Evolutionary conservation across 2,113 vertebrate species (phyloP).

Genomic region (Cnemophilus loriae): DNA sequence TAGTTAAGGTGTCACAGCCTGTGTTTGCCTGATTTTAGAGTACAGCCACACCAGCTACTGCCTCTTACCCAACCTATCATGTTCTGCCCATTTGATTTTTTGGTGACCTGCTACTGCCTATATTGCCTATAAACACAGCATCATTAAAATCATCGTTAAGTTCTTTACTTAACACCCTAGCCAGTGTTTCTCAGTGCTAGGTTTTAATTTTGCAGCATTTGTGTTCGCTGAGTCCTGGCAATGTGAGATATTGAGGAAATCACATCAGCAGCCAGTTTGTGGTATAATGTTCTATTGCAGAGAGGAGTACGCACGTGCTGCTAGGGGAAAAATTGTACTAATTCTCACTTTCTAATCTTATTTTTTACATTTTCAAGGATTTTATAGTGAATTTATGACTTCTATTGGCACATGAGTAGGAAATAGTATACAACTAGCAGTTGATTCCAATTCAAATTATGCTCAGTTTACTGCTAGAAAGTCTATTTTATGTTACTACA

Average conservation of each 20-base stretch:
- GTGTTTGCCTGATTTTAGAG: not conserved
- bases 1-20: not conserved
- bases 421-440: not conserved
- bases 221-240: not conserved
- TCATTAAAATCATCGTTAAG: not conserved
- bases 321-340: not conserved
- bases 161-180: not conserved
- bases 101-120: not conserved
- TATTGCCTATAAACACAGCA: not conserved
- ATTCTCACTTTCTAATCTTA: not conserved
- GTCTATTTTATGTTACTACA: not conserved
- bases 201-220: not conserved
- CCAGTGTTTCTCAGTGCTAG: not conserved
- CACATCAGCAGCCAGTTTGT: not conserved
- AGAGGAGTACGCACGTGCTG: not conserved
- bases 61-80: not conserved
- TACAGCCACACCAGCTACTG: not conserved
- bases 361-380: not conserved
- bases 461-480: not conserved
- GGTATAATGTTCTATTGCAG: not conserved
- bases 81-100: not conserved
- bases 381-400: not conserved
- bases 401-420: not conserved
- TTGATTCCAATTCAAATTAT: slow-evolving; percentile 14
- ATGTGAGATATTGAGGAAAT: not conserved